Evolutionary conservation across 2,888 invertebrate genomes (phyloP).

Genomic region (Hemistola chrysoprasaria): DNA sequence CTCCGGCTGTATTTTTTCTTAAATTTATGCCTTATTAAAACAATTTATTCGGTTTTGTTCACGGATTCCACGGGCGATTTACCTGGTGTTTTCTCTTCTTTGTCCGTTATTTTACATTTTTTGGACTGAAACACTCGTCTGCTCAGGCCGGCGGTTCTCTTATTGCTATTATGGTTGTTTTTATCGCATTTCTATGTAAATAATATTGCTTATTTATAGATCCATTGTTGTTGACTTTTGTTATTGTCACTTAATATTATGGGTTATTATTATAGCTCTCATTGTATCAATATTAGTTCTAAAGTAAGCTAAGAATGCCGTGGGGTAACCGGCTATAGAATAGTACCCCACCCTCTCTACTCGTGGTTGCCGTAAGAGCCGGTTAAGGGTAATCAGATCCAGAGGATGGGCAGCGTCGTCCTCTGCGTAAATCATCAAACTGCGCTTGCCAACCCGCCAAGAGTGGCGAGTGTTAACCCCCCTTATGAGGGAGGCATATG

Average conservation of each 20-base stretch:
- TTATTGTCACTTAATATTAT: not conserved
- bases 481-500: too few species aligned
- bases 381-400: too few species aligned
- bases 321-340: too few species aligned
- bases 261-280: too few species aligned
- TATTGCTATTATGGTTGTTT: constrained; percentile 28
- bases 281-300: too few species aligned
- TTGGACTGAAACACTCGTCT: constrained; percentile 31
- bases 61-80: constrained; percentile 68
- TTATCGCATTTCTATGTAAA: constrained; percentile 28
- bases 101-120: constrained; percentile 64
- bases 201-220: constrained; percentile 24
- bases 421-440: too few species aligned
- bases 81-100: constrained; percentile 62
- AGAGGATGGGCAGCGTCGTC: too few species aligned
- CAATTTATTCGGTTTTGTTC: constrained; percentile 72
- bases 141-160: constrained; percentile 22
- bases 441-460: too few species aligned
- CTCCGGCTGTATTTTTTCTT: constrained; percentile 41
- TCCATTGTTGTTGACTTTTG: constrained; percentile 1
- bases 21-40: constrained; percentile 76
- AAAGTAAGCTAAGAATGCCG: too few species aligned
- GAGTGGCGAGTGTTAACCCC: too few species aligned
- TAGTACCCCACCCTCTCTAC: too few species aligned
- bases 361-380: too few species aligned